These are phyloP conservation scores for Caenorhabditis virilis DNA, from an alignment of 2,888 invertebrate genomes.

Conservation along the genomic window DNA sequence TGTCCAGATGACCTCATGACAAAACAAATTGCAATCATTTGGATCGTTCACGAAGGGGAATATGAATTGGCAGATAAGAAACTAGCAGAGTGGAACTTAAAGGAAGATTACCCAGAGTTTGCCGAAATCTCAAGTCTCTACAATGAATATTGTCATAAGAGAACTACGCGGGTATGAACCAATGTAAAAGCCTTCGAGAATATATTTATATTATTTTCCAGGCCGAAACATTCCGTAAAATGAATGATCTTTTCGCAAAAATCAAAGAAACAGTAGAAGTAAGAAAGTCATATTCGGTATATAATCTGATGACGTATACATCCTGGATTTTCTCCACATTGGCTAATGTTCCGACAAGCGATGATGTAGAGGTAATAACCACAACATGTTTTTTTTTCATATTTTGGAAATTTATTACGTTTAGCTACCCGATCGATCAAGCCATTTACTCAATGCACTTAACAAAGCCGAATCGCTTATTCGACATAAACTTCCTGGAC, in stretches of 20 bases:
- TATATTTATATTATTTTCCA: too few species aligned
- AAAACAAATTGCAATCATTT: conserved; percentile 16
- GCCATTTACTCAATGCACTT: conserved; percentile 11
- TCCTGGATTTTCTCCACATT: conserved; percentile 20
- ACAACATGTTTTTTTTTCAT: neutral
- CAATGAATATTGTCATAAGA: neutral
- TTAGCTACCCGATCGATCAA: conserved; percentile 28
- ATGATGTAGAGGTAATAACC: conserved; percentile 2
- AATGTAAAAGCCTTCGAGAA: too few species aligned
- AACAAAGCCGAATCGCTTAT: conserved; percentile 13
- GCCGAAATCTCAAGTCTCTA: neutral
- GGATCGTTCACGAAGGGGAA: conserved; percentile 34
- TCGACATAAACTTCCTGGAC: conserved; percentile 18
- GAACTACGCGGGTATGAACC: conserved; percentile 1
- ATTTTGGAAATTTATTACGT: neutral
- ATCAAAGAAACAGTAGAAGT: conserved; percentile 8
- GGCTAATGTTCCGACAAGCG: conserved; percentile 3
- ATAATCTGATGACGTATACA: conserved; percentile 16
- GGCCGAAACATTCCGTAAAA: neutral
- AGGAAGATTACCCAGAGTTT: conserved; percentile 2
- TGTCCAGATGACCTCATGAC: conserved; percentile 11
- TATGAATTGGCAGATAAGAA: conserved; percentile 20
- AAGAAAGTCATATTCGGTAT: conserved; percentile 11
- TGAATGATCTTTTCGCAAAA: conserved; percentile 7
- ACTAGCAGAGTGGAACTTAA: conserved; percentile 15